Evolutionary conservation across 2,113 vertebrate genomes (phyloP).

Genomic region (Burhinus bistriatus): DNA sequence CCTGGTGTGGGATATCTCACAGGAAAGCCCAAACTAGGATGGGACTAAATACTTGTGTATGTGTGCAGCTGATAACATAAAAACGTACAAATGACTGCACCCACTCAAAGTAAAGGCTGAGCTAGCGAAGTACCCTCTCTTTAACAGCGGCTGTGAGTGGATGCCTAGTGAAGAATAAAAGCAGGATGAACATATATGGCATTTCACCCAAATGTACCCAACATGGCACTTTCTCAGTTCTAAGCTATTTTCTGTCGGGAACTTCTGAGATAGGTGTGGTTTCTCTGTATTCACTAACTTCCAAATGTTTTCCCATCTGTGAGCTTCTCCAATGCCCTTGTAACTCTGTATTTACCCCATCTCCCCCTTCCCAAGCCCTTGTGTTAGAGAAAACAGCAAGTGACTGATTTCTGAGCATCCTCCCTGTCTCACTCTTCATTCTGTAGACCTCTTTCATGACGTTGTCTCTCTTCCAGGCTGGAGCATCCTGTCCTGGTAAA

Average conservation of each 20-base stretch:
- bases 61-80: background rate
- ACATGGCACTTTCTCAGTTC: background rate
- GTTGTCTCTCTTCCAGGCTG: background rate
- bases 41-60: background rate
- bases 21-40: background rate
- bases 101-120: background rate
- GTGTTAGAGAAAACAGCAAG: background rate
- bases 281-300: background rate
- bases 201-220: background rate
- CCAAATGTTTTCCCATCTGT: background rate
- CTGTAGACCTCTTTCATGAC: background rate
- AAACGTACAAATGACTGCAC: background rate
- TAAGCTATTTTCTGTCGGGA: background rate
- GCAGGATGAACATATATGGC: background rate
- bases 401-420: background rate
- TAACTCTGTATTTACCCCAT: background rate
- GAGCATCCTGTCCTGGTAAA: background rate
- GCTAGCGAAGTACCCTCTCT: background rate
- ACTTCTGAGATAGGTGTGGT: background rate
- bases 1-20: background rate
- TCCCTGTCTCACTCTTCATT: background rate
- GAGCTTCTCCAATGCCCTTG: background rate
- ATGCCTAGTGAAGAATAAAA: background rate
- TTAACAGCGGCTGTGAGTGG: rapidly evolving
- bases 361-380: background rate